Base-by-base conservation (phyloP, 1,140 invertebrate species). In the Caenorhabditis tropicalis region DNA sequence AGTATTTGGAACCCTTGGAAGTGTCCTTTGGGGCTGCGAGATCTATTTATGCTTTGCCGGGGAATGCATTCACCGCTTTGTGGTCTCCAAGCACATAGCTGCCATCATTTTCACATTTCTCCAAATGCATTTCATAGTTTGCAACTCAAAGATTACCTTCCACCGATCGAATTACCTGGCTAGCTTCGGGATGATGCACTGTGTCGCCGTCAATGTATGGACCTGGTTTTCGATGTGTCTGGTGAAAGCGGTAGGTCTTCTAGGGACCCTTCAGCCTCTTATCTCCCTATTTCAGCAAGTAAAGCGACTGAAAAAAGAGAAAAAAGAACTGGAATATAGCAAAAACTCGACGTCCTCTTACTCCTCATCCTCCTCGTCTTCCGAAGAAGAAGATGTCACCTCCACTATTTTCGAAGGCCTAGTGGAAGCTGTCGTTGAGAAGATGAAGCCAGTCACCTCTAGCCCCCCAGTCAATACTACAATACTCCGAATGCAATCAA, bases 101-200 rank as follows among this genome's bases (percentile, higher is more conserved):
- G 90, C 90, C 1, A 86, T 86, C 0, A 16, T 88, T 29, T 90
- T 90, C 86, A 91, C 90, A 16, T 90, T 90, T 60, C 74, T 90
- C 27, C 89, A 90, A 85, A 91, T 91, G 90, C 89, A 90, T 82
- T 90, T 90, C 79, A 90, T 90, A 53, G 91, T 90, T 49, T 91
- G 90, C 65, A 90, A 90, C 83, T 91, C 90, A 16, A 90, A 89
- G 81, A 48, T 82, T 21, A 33, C 43, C 7, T 49, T 82, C 21
- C 15, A n/a, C 43, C 31, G 58, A 19, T 36, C 51, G 4, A 90
- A 87, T 53, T 89, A 91, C 58, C 46, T 90, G 7, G 88, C 88
- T 6, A 90, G 91, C 60, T 83, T 90, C n/a, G 89, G 89, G 27
- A 89, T 88, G 12, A 90, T 90, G 90, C 89, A 90, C 60, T 65